Evolutionary conservation across 2,113 vertebrate genomes (phyloP).

Genomic region (Leptosomus discolor): DNA sequence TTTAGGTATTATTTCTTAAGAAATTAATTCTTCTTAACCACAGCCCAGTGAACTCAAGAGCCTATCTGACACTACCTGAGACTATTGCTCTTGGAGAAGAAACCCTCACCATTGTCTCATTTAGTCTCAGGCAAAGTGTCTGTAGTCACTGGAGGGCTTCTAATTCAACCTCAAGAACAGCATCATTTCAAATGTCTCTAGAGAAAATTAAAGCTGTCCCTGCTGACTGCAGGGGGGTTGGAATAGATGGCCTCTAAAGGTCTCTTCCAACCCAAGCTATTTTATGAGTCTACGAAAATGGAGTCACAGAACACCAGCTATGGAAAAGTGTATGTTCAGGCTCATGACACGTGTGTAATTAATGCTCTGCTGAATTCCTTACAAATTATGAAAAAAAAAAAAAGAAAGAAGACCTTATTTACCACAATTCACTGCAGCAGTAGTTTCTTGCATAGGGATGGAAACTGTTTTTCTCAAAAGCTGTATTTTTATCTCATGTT

Average conservation of each 20-base stretch:
- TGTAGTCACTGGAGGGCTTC: not conserved
- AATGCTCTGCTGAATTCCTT: not conserved
- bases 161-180: not conserved
- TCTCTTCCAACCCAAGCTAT: too few species aligned
- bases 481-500: not conserved
- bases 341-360: not conserved
- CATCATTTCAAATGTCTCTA: not conserved
- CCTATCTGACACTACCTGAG: not conserved
- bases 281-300: too few species aligned
- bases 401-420: not conserved
- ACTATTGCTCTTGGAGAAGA: not conserved
- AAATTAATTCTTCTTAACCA: not conserved
- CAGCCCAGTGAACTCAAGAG: not conserved
- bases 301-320: not conserved
- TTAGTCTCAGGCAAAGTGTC: not conserved
- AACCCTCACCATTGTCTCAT: not conserved
- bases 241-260: too few species aligned
- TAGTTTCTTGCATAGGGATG: not conserved
- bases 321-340: not conserved
- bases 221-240: too few species aligned
- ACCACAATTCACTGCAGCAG: not conserved
- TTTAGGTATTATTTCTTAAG: not conserved
- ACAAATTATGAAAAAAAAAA: not conserved
- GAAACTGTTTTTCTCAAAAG: not conserved
- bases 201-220: too few species aligned